Percentiles rank a stretch among this genome's conserved stretches.
Conservation (phyloP, 1,140 invertebrate species). For the Sesamia nonagrioides region DNA sequence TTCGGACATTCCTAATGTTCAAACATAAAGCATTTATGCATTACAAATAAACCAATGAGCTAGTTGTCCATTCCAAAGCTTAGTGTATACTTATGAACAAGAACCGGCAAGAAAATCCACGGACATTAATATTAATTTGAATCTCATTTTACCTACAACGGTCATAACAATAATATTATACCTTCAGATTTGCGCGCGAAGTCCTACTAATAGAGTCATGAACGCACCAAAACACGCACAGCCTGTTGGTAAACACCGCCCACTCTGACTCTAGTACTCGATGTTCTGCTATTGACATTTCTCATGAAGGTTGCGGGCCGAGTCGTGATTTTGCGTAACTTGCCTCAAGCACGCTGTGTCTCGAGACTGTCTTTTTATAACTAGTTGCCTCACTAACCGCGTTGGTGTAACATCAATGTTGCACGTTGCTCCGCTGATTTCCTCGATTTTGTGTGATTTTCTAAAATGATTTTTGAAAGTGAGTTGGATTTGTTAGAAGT, state of each 20-base stretch:
- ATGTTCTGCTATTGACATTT: slow-evolving; percentile 84
- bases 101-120: no score
- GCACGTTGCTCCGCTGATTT: slow-evolving; percentile 48
- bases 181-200: slow-evolving; percentile 7
- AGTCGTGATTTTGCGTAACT: slow-evolving; percentile 86
- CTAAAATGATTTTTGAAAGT: slow-evolving; percentile 76
- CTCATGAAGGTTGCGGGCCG: slow-evolving; percentile 75
- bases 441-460: slow-evolving; percentile 47
- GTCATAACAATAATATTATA: slow-evolving; percentile 42
- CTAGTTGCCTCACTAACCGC: slow-evolving; percentile 60
- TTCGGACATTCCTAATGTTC: background rate
- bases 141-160: background rate
- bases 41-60: no score
- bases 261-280: slow-evolving; percentile 68
- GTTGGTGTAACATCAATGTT: slow-evolving; percentile 50
- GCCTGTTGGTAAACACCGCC: slow-evolving; percentile 70
- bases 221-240: background rate
- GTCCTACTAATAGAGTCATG: background rate
- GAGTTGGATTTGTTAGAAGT: slow-evolving; percentile 55
- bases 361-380: slow-evolving; percentile 67
- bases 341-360: slow-evolving; percentile 62
- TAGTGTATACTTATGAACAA: no score
- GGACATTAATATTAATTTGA: background rate
- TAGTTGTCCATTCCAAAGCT: no score
- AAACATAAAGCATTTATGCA: no score